A percentile compares a stretch with the other conserved stretches of the same genome.
Conservation (phyloP, 2,113 vertebrate genomes). For the Struthio camelus region DNA sequence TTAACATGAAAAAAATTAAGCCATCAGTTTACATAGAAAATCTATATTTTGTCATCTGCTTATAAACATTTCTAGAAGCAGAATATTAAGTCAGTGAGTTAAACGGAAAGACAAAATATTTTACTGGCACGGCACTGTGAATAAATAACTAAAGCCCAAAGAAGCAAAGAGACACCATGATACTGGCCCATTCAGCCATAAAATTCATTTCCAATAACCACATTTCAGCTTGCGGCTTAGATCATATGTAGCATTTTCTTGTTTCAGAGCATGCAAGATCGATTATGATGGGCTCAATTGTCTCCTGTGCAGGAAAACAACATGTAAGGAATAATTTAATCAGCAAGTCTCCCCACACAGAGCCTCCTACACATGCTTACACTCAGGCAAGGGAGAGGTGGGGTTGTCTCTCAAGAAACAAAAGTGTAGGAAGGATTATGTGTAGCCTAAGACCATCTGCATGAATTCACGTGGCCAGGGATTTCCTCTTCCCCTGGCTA, state of each 20-base stretch:
- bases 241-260: slow-evolving; percentile 6
- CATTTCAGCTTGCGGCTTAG: slow-evolving; percentile 37
- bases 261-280: slow-evolving; percentile 39
- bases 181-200: neutral
- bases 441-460: slow-evolving; percentile 4
- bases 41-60: slow-evolving; percentile 24
- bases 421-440: slow-evolving; percentile 28
- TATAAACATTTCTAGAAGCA: slow-evolving; percentile 52
- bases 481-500: slow-evolving; percentile 37
- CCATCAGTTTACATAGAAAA: slow-evolving; percentile 1
- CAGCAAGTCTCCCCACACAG: slow-evolving; percentile 9
- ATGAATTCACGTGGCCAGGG: slow-evolving; percentile 21
- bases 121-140: neutral
- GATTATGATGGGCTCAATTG: slow-evolving; percentile 32
- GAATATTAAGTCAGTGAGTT: neutral
- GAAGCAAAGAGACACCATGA: slow-evolving; percentile 9
- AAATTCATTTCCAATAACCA: slow-evolving; percentile 54
- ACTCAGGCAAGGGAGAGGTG: slow-evolving; percentile 17
- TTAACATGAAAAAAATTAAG: neutral
- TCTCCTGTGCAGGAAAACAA: slow-evolving; percentile 29
- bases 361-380: slow-evolving; percentile 15
- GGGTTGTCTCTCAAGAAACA: slow-evolving; percentile 18
- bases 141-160: slow-evolving; percentile 42
- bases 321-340: slow-evolving; percentile 49
- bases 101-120: slow-evolving; percentile 40